Evolutionary conservation across 2,113 vertebrate species (phyloP), one percentile per base, ranked within the genome.

Genomic region (Dipodomys ordii): DNA sequence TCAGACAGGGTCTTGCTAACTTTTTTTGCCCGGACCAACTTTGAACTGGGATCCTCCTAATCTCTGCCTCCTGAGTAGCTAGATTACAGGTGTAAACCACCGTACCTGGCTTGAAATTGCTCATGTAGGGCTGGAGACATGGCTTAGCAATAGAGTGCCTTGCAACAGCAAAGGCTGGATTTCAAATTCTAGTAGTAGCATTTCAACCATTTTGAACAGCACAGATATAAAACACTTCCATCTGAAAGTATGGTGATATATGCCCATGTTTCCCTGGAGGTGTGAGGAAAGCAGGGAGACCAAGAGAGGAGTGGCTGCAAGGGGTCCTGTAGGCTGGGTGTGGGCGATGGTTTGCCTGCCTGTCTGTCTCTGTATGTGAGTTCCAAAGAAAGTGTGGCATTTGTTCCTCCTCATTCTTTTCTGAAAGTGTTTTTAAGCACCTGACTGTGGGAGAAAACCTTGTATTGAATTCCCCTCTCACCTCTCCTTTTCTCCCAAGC

Each of bases 401-500:
- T 92, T 89, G 72, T 94, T 93, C 74, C 87, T 96, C 94, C 92
- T 96, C 90, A 44, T 95, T 93, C 92, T 96, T 95, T 95, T 96
- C 88, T 81, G 76, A 39, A 6, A n/a, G 15, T 39, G 39, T 39
- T 39, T n/a, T n/a, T 7, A n/a, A 30, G 18, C 18, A 60, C 12
- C 85, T 95, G 57, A 60, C 57, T 18, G 94, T 97, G 91, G 68
- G 90, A 84, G 49, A 46, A 81, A 92, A 81, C 74, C 77, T 96
- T 94, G 84, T 94, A 88, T 79, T 86, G 94, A 93, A 87, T 88
- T 73, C 30, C 68, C 85, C 49, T 10, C 12, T 88, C 49, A 65
- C 84, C 49, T 78, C 74, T 68, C 76, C 72, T 44, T 49, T 28
- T 78, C 60, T 49, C 82, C 0, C 3, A 30, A 86, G 78, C 68